Evolutionary conservation across 1,140 invertebrate species (phyloP), one percentile per base, ranked within the genome.

Genomic region (Aethina tumida): DNA sequence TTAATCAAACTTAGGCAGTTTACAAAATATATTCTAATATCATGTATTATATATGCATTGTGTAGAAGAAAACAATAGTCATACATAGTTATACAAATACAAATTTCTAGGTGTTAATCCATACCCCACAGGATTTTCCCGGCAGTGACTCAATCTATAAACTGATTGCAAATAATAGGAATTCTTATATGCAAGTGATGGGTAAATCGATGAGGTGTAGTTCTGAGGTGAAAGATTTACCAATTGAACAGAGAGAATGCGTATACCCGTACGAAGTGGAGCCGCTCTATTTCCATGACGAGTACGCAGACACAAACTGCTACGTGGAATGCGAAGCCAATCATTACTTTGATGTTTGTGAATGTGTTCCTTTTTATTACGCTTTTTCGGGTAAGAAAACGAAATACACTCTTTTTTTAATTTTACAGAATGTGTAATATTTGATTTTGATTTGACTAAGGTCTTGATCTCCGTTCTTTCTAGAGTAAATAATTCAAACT

Each of bases 351-450:
- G 12, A 18, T 4, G 6, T 22, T 12, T 46, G 35, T 37, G 10
- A 16, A 6, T 46, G 39, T 18, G 37, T 41, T 5, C 38, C 38
- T 20, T 40, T 18, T 20, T 40, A 45, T 21, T 40, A 30, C 12
- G 9, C 21, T 15, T 45, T 45, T n/a, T 9, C 21, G 22, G 28
- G 38, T 40, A 13, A 34, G 33, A 25, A 37, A 28, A 41, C 6
- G 20, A 5, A 35, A n/a, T 4, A 24, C 20, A 5, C n/a, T 5
- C 9, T n/a, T n/a, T n/a, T n/a, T n/a, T n/a, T n/a, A n/a, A n/a
- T n/a, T n/a, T n/a, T n/a, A n/a, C n/a, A n/a, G n/a, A n/a, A n/a
- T n/a, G n/a, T n/a, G n/a, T n/a, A n/a, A n/a, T n/a, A n/a, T n/a
- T n/a, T n/a, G n/a, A n/a, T n/a, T n/a, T n/a, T n/a, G n/a, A n/a